Percentiles rank a stretch among this genome's conserved stretches.
Conservation (phyloP, 2,888 invertebrate species). For the Tachystola acroxantha region DNA sequence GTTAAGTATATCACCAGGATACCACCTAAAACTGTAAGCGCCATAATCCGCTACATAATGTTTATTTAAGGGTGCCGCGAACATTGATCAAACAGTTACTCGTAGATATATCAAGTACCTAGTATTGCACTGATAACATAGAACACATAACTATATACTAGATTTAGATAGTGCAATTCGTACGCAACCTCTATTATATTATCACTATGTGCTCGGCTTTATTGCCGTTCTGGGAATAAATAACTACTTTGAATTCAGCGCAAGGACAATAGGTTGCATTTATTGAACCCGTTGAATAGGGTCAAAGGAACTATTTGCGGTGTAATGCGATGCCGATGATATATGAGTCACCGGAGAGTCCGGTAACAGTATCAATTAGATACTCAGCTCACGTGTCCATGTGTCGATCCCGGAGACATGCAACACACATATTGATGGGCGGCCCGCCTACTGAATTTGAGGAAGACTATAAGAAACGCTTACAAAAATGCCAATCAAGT, state of each 20-base stretch:
- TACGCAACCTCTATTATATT: conserved; percentile 13
- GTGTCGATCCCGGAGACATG: conserved; percentile 48
- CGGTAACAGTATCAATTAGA: conserved; percentile 56
- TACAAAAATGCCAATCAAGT: conserved; percentile 37
- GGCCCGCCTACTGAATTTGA: conserved; percentile 35
- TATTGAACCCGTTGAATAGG: conserved; percentile 60
- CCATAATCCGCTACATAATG: too few species aligned
- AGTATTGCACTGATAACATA: too few species aligned
- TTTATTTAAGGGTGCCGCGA: too few species aligned
- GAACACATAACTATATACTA: too few species aligned
- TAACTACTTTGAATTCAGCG: conserved; percentile 53
- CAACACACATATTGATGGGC: conserved; percentile 54
- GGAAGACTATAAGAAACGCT: conserved; percentile 27
- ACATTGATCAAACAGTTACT: too few species aligned
- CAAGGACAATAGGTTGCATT: conserved; percentile 62
- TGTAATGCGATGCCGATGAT: conserved; percentile 52
- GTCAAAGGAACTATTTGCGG: conserved; percentile 65
- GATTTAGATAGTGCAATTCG: conserved; percentile 1
- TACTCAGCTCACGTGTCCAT: conserved; percentile 48
- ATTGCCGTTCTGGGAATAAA: conserved; percentile 56
- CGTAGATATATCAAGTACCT: too few species aligned
- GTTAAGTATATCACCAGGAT: too few species aligned
- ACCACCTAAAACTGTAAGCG: too few species aligned
- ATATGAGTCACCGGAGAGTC: conserved; percentile 64
- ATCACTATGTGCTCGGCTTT: conserved; percentile 23